phyloP scores from a whole-genome alignment of 2,888 invertebrate genomes.

The Drosophila lacicola region DNA sequence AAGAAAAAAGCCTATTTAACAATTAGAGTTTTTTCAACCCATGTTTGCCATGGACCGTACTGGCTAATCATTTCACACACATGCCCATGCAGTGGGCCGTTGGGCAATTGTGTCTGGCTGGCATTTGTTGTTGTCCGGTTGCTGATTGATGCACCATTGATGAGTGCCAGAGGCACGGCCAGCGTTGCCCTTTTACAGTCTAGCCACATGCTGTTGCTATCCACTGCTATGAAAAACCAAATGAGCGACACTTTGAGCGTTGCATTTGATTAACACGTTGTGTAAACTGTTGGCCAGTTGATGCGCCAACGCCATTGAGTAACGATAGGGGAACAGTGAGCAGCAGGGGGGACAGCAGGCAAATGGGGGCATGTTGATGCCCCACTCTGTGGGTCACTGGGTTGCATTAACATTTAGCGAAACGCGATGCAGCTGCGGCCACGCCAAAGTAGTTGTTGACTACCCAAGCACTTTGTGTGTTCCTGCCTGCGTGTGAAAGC shows the following conservation, averaged over 20 bases:
- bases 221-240: constrained; percentile 52
- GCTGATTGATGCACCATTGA: constrained; percentile 68
- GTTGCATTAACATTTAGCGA: constrained; percentile 59
- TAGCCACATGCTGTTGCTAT: constrained; percentile 24
- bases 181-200: constrained; percentile 19
- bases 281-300: constrained; percentile 31
- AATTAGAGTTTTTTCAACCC: neutral
- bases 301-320: constrained; percentile 21
- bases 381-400: constrained; percentile 34
- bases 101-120: constrained; percentile 17
- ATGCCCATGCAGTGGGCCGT: constrained; percentile 1
- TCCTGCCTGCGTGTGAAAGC: constrained; percentile 7
- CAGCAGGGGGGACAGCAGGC: neutral
- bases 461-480: constrained; percentile 23
- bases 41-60: constrained; percentile 15
- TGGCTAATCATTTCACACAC: constrained; percentile 46
- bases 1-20: neutral
- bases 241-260: constrained; percentile 67
- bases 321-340: constrained; percentile 11
- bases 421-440: constrained; percentile 45
- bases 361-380: neutral
- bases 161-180: constrained; percentile 45
- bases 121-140: constrained; percentile 43
- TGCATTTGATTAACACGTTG: constrained; percentile 69
- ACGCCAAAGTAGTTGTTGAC: constrained; percentile 53